Conservation (phyloP, 2,113 vertebrate genomes). For the Brachyistius frenatus region DNA sequence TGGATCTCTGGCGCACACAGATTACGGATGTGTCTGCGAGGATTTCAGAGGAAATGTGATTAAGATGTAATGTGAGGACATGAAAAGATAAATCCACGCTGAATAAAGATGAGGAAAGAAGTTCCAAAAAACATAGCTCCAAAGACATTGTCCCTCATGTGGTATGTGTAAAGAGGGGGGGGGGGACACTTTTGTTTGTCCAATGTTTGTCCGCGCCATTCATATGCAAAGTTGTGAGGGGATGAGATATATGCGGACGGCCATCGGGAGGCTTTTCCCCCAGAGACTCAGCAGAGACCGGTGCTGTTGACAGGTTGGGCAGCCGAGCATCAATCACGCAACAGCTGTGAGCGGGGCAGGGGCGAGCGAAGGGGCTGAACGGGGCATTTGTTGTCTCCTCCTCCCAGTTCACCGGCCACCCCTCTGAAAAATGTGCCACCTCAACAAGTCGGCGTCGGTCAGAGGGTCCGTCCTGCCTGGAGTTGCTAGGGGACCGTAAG, state of each 20-base stretch:
- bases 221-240: slow-evolving; percentile 65
- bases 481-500: slow-evolving; percentile 51
- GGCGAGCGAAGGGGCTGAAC: slow-evolving; percentile 55
- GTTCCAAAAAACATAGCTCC: slow-evolving; percentile 51
- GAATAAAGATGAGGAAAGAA: slow-evolving; percentile 67
- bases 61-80: slow-evolving; percentile 65
- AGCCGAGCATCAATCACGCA: slow-evolving; percentile 79
- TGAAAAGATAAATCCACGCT: slow-evolving; percentile 65
- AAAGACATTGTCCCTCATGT: slow-evolving; percentile 49
- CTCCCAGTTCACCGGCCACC: not conserved
- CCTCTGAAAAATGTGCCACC: slow-evolving; percentile 66
- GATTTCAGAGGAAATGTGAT: slow-evolving; percentile 70
- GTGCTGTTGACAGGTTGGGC: slow-evolving; percentile 74
- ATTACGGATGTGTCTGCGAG: slow-evolving; percentile 79
- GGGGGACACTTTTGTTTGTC: slow-evolving; percentile 45
- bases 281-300: slow-evolving; percentile 36
- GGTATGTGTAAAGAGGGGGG: slow-evolving; percentile 27
- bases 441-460: slow-evolving; percentile 72
- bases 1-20: slow-evolving; percentile 78
- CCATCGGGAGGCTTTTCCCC: slow-evolving; percentile 38
- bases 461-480: slow-evolving; percentile 36
- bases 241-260: slow-evolving; percentile 46
- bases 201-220: slow-evolving; percentile 43
- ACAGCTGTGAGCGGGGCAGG: slow-evolving; percentile 74
- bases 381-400: slow-evolving; percentile 51